Conservation (phyloP, 2,113 vertebrate species). For the Lamprotornis superbus region DNA sequence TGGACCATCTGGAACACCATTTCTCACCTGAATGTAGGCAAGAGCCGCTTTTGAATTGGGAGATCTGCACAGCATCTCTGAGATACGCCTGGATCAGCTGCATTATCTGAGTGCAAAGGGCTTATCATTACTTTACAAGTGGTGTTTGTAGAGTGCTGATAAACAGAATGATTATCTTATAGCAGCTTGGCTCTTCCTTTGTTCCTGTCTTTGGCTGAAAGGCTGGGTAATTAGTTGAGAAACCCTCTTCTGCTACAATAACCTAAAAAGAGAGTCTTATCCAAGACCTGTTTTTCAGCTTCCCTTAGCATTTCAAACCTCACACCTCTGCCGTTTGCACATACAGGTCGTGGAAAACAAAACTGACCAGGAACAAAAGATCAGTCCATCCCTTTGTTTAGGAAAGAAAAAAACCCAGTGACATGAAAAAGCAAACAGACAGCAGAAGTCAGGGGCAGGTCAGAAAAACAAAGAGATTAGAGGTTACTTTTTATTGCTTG, state of each 20-base stretch:
- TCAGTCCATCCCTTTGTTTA: not conserved
- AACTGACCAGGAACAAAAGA: slow-evolving; percentile 11
- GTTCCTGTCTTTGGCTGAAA: not conserved
- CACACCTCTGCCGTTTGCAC: not conserved
- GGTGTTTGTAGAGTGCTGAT: not conserved
- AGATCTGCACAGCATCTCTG: not conserved
- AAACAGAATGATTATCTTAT: not conserved
- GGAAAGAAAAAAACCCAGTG: not conserved
- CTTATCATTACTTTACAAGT: not conserved
- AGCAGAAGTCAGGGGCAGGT: not conserved
- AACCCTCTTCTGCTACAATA: not conserved
- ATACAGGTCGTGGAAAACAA: not conserved
- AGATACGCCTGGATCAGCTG: not conserved
- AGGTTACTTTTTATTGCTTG: not conserved
- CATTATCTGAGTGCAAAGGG: not conserved
- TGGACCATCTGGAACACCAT: not conserved
- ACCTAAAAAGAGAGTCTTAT: not conserved
- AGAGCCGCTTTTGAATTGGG: not conserved
- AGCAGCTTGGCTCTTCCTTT: not conserved
- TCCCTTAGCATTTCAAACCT: not conserved
- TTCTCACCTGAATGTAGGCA: not conserved
- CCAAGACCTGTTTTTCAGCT: not conserved
- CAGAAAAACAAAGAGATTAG: slow-evolving; percentile 6
- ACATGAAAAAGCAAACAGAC: slow-evolving; percentile 33
- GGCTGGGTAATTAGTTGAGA: not conserved